Conservation (phyloP, 2,797 vertebrate species). For the Sebastes nivosus region DNA sequence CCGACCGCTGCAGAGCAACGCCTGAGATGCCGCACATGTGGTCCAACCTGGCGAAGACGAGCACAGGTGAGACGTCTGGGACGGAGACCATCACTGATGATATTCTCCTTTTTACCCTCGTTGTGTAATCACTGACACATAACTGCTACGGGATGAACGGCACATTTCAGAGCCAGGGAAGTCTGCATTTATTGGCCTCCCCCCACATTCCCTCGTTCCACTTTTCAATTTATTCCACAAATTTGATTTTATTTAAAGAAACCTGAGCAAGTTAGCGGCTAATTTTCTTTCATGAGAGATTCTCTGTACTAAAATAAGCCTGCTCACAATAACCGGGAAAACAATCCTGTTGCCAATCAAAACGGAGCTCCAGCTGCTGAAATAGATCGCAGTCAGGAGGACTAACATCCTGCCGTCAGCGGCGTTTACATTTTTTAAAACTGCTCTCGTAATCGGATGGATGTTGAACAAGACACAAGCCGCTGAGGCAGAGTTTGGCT, state of each 20-base stretch:
- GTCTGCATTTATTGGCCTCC: neutral
- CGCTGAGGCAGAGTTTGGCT: slow-evolving; percentile 32
- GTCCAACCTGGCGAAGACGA: slow-evolving; percentile 34
- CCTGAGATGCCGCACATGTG: slow-evolving; percentile 36
- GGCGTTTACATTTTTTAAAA: slow-evolving; percentile 8
- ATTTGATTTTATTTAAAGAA: slow-evolving; percentile 58
- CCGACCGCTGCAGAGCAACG: slow-evolving; percentile 25
- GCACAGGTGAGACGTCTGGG: slow-evolving; percentile 16
- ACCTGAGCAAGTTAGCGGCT: slow-evolving; percentile 58
- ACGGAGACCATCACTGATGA: neutral
- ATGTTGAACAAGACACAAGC: neutral
- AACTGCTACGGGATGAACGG: neutral
- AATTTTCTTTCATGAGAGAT: slow-evolving; percentile 64
- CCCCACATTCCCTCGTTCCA: neutral
- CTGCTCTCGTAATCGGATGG: neutral
- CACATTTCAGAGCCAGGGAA: neutral
- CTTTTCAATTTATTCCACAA: slow-evolving; percentile 46
- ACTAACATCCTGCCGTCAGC: neutral
- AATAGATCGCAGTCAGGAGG: slow-evolving; percentile 49
- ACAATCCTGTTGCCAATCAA: slow-evolving; percentile 69
- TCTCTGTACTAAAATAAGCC: slow-evolving; percentile 62
- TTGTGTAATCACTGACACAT: slow-evolving; percentile 3
- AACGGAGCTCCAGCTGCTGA: slow-evolving; percentile 67
- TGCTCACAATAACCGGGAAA: slow-evolving; percentile 65
- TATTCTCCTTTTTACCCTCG: neutral